Base-by-base conservation (phyloP, 2,113 vertebrate genomes). In the Clarias magur region DNA sequence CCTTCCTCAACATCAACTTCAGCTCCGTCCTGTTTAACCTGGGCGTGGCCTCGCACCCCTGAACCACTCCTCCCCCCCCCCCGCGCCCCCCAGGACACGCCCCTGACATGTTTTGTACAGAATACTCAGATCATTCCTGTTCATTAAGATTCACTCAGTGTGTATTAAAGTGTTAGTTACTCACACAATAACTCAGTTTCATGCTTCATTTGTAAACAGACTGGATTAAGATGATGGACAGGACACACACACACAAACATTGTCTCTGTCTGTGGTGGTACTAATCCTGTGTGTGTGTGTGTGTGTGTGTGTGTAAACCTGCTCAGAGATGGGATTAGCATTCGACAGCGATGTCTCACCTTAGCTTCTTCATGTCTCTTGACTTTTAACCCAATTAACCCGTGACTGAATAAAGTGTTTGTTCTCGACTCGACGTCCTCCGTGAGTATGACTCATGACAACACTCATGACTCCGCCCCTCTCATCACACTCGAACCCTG, bases 1-100 rank as follows among this genome's bases (percentile, higher is more conserved):
- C 94, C 9, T 98, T 97, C 91, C 94, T 98, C 81, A 92, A 91
- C 86, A 94, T 97, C 90, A 98, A 98, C 88, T 92, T 98, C 19
- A 95, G 94, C 84, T 97, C 96, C 34, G 96, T 97, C 91, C 95
- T 98, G 38, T 94, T 96, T 92, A 97, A 97, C 90, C 94, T 98
- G 89, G 95, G 96, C 57, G 92, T 94, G 83, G 91, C 70, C 2
- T 95, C 85, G n/a, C 68, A 67, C 48, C 7, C 88, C 9, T 48
- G 48, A 34, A 34, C 30, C 30, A 48, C 48, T 0, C 48, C 6
- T 7, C 48, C 10, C 88, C 9, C 68, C n/a, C n/a, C n/a, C n/a
- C n/a, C n/a, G n/a, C n/a, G n/a, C n/a, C n/a, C n/a, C n/a, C n/a
- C n/a, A n/a, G n/a, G 8, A 80, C 57, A 21, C 53, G n/a, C 67